Conservation (phyloP, 2,113 vertebrate species). For the Regulus satrapa region DNA sequence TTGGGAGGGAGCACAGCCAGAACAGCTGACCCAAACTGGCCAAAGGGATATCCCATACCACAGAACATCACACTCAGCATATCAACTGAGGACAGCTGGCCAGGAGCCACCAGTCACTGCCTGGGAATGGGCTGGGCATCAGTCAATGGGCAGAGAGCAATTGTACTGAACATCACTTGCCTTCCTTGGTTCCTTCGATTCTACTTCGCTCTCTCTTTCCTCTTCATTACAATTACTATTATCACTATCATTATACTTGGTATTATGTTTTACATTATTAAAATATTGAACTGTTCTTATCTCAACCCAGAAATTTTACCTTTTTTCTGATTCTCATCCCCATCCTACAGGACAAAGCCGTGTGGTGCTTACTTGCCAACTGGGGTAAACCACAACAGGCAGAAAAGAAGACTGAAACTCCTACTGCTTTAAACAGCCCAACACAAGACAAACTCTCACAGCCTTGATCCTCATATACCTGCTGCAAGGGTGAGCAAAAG, state of each 20-base stretch:
- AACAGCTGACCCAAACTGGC: not conserved
- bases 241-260: not conserved
- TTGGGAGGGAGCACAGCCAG: not conserved
- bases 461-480: not conserved
- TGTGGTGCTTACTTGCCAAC: not conserved
- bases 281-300: not conserved
- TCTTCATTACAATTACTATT: not conserved
- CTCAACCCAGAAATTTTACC: not conserved
- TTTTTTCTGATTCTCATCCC: not conserved
- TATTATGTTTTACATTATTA: not conserved
- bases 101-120: not conserved
- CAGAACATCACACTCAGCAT: not conserved
- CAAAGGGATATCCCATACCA: not conserved
- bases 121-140: not conserved
- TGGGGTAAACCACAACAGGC: not conserved
- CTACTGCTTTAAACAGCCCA: accelerated
- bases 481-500: not conserved
- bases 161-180: not conserved
- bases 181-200: not conserved
- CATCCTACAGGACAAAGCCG: not conserved
- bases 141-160: not conserved
- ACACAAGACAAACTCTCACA: accelerated
- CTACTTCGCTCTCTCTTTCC: not conserved
- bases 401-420: not conserved
- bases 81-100: not conserved